Base-by-base conservation (phyloP, 2,797 vertebrate genomes). In the Rachycentron canadum region DNA sequence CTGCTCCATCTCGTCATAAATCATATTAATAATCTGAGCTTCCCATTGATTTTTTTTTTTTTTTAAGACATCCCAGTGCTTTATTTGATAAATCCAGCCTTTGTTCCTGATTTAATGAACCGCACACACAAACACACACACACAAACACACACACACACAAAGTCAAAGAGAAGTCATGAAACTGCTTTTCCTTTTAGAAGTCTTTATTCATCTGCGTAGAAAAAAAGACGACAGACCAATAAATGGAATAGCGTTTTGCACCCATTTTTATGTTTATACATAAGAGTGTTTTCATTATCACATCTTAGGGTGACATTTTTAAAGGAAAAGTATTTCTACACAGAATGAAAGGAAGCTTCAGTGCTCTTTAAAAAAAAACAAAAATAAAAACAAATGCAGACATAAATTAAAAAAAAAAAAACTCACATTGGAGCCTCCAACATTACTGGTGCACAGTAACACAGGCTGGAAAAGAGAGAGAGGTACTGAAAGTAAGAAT, bases 191-290 rank as follows among this genome's bases (percentile, higher is more conserved):
- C 69, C 59, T 89, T 91, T 91, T 72, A 89, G 78, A 90, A 92
- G 85, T 88, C 90, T 91, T 94, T 93, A 94, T 94, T 94, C 85
- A 90, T 93, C 91, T 79, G 84, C 75, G 89, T 94, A 93, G 91
- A 93, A 94, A 94, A 93, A 91, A 90, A 92, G 90, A 93, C 72
- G 36, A 92, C 91, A 91, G 88, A 91, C 82, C 81, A 88, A 85
- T 89, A 88, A 91, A 89, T 83, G 90, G 83, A 93, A 89, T 79
- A 88, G 84, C 80, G 34, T 88, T 92, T 88, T 88, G 74, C 87
- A 84, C 90, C 90, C 88, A 89, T 87, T 89, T 93, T 92, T 89
- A 79, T 88, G 84, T 90, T 88, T 92, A 81, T 91, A 93, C 92
- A 91, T 83, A 86, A 89, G 85, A 87, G 84, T 88, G 83, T 92